Evolutionary conservation across 1,140 invertebrate species (phyloP), one percentile per base, ranked within the genome.

Genomic region (Telenomus remus): DNA sequence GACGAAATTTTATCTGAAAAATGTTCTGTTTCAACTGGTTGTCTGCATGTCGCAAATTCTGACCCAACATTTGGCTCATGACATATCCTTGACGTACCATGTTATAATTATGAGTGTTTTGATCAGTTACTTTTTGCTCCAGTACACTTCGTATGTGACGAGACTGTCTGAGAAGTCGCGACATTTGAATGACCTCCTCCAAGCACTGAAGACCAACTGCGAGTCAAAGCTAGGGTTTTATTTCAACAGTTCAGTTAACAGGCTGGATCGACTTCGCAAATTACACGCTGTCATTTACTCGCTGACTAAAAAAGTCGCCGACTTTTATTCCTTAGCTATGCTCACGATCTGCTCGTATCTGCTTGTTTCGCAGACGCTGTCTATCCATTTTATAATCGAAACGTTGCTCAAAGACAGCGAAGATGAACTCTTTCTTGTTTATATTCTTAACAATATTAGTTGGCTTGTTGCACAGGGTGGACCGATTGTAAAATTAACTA

Each of bases 311-410:
- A 12, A 37, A 1, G 1, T 66, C 3, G 35, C 56, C 1, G 37
- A 56, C 33, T 68, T 74, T 50, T 66, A 66, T 50, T 74, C 47
- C 6, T 63, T 51, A 5, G 1, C 47, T 0, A 75, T 75, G 59
- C 51, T 75, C 5, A 4, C n/a, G 11, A 68, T 57, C 9, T 33
- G 15, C 5, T 49, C 55, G 0, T 75, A 68, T 39, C 57, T 75
- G 5, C n/a, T 75, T 6, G 57, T 68, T 49, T 63, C 63, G 0
- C 13, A 63, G 8, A 75, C 63, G 0, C 9, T 63, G 13, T 42
- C 51, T 0, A 4, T 75, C 9, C 68, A 75, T 33, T 57, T 57
- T 49, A 43, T 63, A 13, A 4, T 57, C 4, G 35, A 12, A 0
- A 43, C 15, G 0, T 43, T 61, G 4, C 0, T 72, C 0, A 11